Evolutionary conservation across 2,888 invertebrate genomes (phyloP), one percentile per base, ranked within the genome.

Genomic region (Brenthis ino): DNA sequence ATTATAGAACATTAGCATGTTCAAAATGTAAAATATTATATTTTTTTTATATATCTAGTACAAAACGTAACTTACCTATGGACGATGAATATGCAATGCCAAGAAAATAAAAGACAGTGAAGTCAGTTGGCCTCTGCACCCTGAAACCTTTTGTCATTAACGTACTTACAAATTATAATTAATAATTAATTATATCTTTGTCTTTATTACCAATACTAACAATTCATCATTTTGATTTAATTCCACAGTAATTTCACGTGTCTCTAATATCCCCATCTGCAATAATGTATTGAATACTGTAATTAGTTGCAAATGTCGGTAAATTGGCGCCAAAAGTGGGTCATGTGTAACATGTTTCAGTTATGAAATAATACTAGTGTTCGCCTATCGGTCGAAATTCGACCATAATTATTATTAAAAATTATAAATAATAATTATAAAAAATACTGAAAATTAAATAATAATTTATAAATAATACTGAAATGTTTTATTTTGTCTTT

Each of bases 71-170:
- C 67, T 75, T 75, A 88, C 89, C 89, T 65, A 91, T 87, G 1
- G 89, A 80, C 1, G 89, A 84, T 1, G 91, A 91, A 75, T 88
- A 91, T 0, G 90, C 87, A 33, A 89, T 82, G 0, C 91, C 91
- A 13, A 91, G 79, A 66, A 86, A 89, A 75, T 91, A 91, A 76
- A 91, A 91, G 1, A 87, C 73, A 0, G 89, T 86, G 57, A 85
- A 85, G 60, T 86, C 81, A 0, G 89, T 81, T 0, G 90, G 91
- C 54, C 80, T 79, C 43, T 80, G 82, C 5, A 76, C 69, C 28
- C 89, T 90, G 83, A 60, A 88, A 87, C 37, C 11, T 43, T 43
- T 43, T 11, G 37, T 43, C 2, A 43, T 8, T 43, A 43, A 43
- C 8, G 37, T 43, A 43, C 37, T 37, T 50, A 16, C 16, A 11